Evolutionary conservation across 2,113 vertebrate genomes (phyloP).

Genomic region (Cichladusa arquata): DNA sequence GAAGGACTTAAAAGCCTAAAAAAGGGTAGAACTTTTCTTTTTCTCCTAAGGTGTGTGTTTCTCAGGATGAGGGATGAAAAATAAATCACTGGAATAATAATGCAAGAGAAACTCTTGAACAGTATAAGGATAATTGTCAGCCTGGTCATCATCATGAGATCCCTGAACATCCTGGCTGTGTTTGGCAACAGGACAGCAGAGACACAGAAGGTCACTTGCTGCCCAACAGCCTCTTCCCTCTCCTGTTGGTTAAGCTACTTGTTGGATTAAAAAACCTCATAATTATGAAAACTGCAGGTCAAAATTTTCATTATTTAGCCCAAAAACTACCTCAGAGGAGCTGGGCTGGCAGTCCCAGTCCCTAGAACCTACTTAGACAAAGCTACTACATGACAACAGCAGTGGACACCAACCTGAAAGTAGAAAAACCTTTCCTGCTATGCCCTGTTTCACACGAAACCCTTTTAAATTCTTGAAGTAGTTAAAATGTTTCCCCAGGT

Average conservation of each 20-base stretch:
- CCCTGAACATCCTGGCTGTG: not conserved
- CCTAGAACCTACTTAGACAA: not conserved
- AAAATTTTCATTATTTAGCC: not conserved
- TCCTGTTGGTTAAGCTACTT: not conserved
- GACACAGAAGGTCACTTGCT: not conserved
- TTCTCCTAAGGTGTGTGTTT: not conserved
- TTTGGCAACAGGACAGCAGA: not conserved
- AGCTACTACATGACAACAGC: not conserved
- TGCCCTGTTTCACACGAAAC: not conserved
- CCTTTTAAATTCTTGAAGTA: not conserved
- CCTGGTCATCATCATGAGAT: not conserved
- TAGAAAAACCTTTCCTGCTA: not conserved
- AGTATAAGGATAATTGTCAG: not conserved
- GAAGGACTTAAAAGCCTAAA: not conserved
- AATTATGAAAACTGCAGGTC: not conserved
- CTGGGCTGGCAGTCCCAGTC: not conserved
- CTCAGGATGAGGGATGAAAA: not conserved
- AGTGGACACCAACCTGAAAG: not conserved
- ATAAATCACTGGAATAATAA: not conserved
- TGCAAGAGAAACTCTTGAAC: not conserved
- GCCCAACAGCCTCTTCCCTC: not conserved
- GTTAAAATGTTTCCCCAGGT: not conserved
- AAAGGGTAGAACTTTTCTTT: not conserved
- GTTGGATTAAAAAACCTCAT: not conserved
- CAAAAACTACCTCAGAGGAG: not conserved